phyloP scores from a whole-genome alignment of 2,888 invertebrate species.

The Branchinecta sandiegonensis region DNA sequence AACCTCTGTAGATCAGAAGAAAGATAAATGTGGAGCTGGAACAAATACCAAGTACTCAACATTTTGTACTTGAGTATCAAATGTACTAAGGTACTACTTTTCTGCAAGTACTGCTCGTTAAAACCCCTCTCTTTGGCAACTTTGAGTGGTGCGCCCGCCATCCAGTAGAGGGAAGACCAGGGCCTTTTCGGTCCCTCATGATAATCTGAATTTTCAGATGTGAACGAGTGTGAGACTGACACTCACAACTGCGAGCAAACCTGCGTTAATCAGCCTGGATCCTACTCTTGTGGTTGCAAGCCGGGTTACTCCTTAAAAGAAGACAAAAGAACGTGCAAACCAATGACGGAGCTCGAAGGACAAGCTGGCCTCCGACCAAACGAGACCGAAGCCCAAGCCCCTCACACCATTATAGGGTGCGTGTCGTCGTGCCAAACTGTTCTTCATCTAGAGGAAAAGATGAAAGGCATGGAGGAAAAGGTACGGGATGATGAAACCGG shows the following conservation, averaged over 20 bases:
- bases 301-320: constrained; percentile 40
- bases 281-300: constrained; percentile 45
- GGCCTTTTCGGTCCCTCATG: no score
- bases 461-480: constrained; percentile 26
- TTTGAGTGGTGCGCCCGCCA: no score
- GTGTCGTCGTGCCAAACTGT: constrained; percentile 36
- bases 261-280: constrained; percentile 47
- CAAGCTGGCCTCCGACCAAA: constrained; percentile 24
- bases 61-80: no score
- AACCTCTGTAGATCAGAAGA: no score
- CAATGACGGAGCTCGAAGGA: constrained; percentile 27
- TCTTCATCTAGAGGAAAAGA: constrained; percentile 26
- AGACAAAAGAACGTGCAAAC: constrained; percentile 46
- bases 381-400: constrained; percentile 14
- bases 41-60: no score
- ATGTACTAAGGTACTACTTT: no score
- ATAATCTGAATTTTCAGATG: constrained; percentile 28
- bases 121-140: no score
- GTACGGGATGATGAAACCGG: neutral
- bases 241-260: constrained; percentile 50
- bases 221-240: constrained; percentile 33
- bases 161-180: no score
- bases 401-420: constrained; percentile 19
- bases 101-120: no score
- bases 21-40: no score